Conservation (phyloP, 2,113 vertebrate species). For the Myxocyprinus asiaticus region DNA sequence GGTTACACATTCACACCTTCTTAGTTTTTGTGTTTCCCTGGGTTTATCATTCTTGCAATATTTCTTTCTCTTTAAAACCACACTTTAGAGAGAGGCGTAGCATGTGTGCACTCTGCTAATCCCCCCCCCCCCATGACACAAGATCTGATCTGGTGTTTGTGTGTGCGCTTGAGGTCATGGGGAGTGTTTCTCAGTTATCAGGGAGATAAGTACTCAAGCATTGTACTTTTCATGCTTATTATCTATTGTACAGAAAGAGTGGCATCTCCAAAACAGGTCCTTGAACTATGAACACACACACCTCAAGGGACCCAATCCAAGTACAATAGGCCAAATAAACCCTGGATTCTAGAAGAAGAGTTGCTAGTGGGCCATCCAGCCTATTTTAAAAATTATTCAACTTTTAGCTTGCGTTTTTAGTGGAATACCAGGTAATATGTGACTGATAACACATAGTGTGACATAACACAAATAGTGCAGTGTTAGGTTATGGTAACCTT, state of each 20-base stretch:
- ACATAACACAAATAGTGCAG: too few relatives aligned
- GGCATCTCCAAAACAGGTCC: not conserved
- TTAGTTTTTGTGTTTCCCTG: not conserved
- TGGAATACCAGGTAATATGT: not conserved
- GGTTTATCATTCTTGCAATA: not conserved
- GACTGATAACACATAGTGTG: not conserved
- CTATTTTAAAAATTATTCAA: not conserved
- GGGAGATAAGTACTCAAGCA: slow-evolving; percentile 32
- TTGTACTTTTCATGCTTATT: slow-evolving; percentile 26
- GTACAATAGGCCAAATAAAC: not conserved
- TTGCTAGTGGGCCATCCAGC: not conserved
- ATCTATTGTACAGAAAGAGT: slow-evolving; percentile 31
- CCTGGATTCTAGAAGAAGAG: not conserved
- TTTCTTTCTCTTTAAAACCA: too few relatives aligned
- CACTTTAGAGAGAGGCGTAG: too few relatives aligned
- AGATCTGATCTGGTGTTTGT: slow-evolving; percentile 20
- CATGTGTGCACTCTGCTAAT: slow-evolving; percentile 22
- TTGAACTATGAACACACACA: slow-evolving; percentile 20
- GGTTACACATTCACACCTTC: not conserved
- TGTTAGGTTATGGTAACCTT: too few relatives aligned
- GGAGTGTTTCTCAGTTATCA: slow-evolving; percentile 39
- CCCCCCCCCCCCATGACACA: slow-evolving; percentile 1
- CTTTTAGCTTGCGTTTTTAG: too few relatives aligned
- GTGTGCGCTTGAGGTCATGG: slow-evolving; percentile 27
- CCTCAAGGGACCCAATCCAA: not conserved